Conservation (phyloP, 2,113 vertebrate species). For the Nyctibius bracteatus region DNA sequence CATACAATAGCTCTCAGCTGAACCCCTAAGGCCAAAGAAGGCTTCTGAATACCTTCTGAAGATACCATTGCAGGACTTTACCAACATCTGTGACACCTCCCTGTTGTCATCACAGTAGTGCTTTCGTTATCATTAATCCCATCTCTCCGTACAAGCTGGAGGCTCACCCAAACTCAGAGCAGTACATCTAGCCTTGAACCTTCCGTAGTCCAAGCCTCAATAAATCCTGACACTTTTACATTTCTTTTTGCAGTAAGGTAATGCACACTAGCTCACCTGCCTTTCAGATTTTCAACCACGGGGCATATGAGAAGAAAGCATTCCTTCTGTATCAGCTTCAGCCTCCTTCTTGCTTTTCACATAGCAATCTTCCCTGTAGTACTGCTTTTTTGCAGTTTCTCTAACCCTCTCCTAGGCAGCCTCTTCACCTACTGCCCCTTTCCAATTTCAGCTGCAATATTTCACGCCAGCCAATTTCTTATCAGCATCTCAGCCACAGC, state of each 20-base stretch:
- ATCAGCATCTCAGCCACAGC: not conserved
- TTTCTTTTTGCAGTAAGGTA: not conserved
- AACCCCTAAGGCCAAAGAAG: not conserved
- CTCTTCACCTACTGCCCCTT: not conserved
- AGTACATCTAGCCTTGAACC: not conserved
- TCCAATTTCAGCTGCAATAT: not conserved
- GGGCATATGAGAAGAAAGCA: not conserved
- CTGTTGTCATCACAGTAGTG: not conserved
- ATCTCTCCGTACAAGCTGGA: not conserved
- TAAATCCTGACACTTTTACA: not conserved
- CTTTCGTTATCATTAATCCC: not conserved
- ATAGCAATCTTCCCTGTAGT: not conserved
- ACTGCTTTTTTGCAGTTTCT: not conserved
- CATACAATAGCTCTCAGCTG: not conserved
- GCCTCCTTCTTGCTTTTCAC: not conserved
- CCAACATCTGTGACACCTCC: not conserved
- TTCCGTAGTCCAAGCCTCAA: not conserved
- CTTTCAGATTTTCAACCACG: not conserved
- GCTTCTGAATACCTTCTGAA: not conserved
- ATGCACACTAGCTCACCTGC: not conserved
- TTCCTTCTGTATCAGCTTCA: not conserved
- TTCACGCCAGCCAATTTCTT: not conserved
- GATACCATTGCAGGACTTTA: not conserved
- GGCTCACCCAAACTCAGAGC: not conserved
- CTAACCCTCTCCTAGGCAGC: not conserved